These are phyloP conservation scores for Amphiura filiformis DNA, from an alignment of 35 echinoderm and acorn worm species.

Conservation along the genomic window DNA sequence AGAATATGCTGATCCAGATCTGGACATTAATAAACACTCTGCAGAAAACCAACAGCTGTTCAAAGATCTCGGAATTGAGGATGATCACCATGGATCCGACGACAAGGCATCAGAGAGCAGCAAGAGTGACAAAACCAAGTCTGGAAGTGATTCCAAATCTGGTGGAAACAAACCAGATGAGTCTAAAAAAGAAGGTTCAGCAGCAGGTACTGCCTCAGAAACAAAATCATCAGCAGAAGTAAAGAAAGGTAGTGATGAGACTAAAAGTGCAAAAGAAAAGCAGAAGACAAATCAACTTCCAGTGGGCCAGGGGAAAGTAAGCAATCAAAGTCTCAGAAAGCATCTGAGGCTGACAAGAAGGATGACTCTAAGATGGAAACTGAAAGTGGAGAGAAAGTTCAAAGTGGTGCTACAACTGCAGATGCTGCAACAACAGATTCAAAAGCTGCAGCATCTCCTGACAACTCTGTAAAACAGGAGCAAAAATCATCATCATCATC, in stretches of 20 bases:
- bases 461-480: constrained; percentile 14
- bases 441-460: neutral
- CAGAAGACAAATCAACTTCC: constrained; percentile 8
- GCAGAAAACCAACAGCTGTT: constrained; percentile 97
- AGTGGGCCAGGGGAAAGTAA: constrained; percentile 9
- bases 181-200: constrained; percentile 14
- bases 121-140: neutral
- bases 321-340: neutral
- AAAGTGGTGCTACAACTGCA: neutral
- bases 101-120: neutral
- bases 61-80: constrained; percentile 84
- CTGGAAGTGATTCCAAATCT: neutral
- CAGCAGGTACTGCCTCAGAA: neutral
- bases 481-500: neutral
- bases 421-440: neutral
- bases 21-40: constrained; percentile 95
- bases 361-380: neutral
- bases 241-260: too few species aligned
- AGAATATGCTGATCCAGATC: constrained; percentile 81
- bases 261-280: neutral
- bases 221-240: too few species aligned
- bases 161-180: neutral
- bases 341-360: neutral
- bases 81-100: constrained; percentile 43
- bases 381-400: neutral